Evolutionary conservation across 2,888 invertebrate species (phyloP).

Genomic region (Thereva nobilitata): DNA sequence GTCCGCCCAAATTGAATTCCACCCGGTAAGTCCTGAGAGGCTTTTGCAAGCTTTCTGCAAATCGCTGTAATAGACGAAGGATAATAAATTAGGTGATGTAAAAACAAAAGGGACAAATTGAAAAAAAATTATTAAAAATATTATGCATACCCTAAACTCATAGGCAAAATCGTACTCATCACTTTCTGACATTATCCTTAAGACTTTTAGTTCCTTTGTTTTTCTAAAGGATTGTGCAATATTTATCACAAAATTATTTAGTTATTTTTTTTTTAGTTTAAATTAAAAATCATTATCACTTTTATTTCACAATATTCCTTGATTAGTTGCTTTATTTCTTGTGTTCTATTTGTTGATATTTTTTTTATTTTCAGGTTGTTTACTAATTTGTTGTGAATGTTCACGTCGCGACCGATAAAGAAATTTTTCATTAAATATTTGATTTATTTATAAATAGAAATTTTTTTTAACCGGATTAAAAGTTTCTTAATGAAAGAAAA

Average conservation of each 20-base stretch:
- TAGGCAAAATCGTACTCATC: constrained; percentile 70
- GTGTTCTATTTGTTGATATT: too few relatives aligned
- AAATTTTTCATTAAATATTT: too few relatives aligned
- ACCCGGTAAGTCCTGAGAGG: constrained; percentile 58
- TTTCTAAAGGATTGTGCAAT: constrained; percentile 6
- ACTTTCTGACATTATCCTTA: constrained; percentile 26
- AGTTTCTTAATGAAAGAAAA: too few relatives aligned
- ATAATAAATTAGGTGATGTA: constrained; percentile 36
- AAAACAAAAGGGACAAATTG: constrained; percentile 18
- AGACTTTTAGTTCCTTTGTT: constrained; percentile 4
- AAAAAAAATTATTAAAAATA: constrained; percentile 8
- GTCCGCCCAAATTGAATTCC: constrained; percentile 52
- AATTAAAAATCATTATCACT: too few relatives aligned
- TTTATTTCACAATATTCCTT: too few relatives aligned
- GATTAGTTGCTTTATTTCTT: too few relatives aligned
- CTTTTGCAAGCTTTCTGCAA: constrained; percentile 58
- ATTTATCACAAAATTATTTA: constrained; percentile 22
- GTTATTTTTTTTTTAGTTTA: constrained; percentile 8
- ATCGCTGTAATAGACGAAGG: constrained; percentile 51
- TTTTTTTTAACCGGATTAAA: too few relatives aligned
- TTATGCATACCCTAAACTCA: constrained; percentile 66
- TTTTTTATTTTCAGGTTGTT: too few relatives aligned
- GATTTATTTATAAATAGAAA: too few relatives aligned
- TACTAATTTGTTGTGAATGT: too few relatives aligned
- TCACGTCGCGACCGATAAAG: too few relatives aligned